phyloP scores from a whole-genome alignment of 92 coral and sea anemone species.

The Actinernus sp. region DNA sequence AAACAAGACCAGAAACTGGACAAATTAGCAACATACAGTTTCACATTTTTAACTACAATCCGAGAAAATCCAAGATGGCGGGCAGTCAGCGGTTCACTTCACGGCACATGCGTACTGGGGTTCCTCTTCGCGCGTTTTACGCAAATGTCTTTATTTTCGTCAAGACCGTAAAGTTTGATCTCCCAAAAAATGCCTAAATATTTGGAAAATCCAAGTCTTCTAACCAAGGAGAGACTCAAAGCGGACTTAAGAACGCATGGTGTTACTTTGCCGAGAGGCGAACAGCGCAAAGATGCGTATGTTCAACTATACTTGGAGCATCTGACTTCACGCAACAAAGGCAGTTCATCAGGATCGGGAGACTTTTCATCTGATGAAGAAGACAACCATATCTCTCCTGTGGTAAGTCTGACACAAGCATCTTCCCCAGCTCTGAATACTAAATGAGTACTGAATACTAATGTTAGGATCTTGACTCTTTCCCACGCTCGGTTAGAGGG shows the following conservation, averaged over 20 bases:
- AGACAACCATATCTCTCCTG: slow-evolving; percentile 46
- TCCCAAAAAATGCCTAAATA: slow-evolving; percentile 75
- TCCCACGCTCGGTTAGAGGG: too few species aligned
- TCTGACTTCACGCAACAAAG: slow-evolving; percentile 76
- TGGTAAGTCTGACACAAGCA: not conserved
- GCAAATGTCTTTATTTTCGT: not conserved
- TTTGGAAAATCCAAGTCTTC: slow-evolving; percentile 73
- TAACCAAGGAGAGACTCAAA: slow-evolving; percentile 92
- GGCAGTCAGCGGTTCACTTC: slow-evolving; percentile 44
- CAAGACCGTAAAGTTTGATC: too few species aligned
- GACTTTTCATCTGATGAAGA: slow-evolving; percentile 92
- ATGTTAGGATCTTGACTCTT: too few species aligned
- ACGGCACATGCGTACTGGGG: slow-evolving; percentile 53
- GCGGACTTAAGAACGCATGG: slow-evolving; percentile 79
- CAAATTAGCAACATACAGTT: too few species aligned
- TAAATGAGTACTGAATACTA: too few species aligned
- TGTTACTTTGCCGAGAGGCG: slow-evolving; percentile 77
- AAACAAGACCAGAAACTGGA: too few species aligned
- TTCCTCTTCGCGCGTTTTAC: slow-evolving; percentile 52
- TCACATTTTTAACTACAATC: not conserved
- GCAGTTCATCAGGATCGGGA: slow-evolving; percentile 11
- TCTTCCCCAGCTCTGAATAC: not conserved
- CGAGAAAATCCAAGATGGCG: not conserved
- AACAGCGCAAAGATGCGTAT: slow-evolving; percentile 86
- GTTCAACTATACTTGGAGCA: slow-evolving; percentile 82